Base-by-base conservation (phyloP, 2,113 vertebrate genomes). In the Calyptommatus sinebrachiatus region DNA sequence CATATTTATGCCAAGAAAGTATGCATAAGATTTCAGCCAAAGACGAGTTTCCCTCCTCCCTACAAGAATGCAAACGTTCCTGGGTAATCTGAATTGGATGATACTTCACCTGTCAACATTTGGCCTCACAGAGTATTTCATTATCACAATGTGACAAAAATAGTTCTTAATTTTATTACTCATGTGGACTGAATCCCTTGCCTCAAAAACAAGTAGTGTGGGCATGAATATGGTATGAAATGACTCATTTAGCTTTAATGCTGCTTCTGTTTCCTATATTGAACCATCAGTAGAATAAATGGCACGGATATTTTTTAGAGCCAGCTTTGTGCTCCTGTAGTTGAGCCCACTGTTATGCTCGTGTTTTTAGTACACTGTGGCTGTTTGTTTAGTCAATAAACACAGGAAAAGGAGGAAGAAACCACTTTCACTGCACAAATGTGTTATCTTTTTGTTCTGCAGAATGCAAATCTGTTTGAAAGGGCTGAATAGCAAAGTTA, bases 221-320 rank as follows among this genome's bases (percentile, higher is more conserved):
- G 29, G n/a, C 48, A 80, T 67, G 86, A 83, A 73, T 75, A 50
- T 60, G 69, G 85, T 1, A 60, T 60, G 29, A 86, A 86, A 71
- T 41, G 75, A 84, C 73, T 71, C 29, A 84, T 77, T 89, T 83
- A 50, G 84, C 84, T 89, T 84, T 81, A 86, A 84, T 73, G 31
- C 69, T 66, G 77, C 24, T 85, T 83, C 65, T 81, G 35, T 77
- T 89, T 85, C 78, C 79, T 79, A 80, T 53, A 74, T 53, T 65
- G 71, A 85, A 85, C 77, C 70, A 74, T 74, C 83, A 74, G 53
- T 10, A 31, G 46, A 85, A 78, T 85, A 85, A 90, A 79, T 80
- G 84, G 75, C 62, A 76, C 24, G 73, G 77, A 80, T 76, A 84
- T 72, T 53, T 73, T 82, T 50, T 11, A 79, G 66, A 83, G 53